Percentiles rank a stretch among this genome's conserved stretches.
Evolutionary conservation across 2,113 vertebrate genomes (phyloP).

Genomic region (Falco punctatus): DNA sequence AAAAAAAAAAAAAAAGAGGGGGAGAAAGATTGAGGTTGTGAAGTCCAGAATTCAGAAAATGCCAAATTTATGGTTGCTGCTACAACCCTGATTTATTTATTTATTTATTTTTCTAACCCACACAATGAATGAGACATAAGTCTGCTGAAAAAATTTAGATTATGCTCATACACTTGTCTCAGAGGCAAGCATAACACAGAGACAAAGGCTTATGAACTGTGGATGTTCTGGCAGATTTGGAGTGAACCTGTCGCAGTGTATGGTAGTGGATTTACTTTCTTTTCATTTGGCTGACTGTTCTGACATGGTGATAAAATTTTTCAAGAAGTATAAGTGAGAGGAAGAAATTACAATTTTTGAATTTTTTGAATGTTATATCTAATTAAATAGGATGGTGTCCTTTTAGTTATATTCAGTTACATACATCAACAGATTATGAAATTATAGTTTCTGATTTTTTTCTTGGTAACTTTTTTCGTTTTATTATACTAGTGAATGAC

Average conservation of each 20-base stretch:
- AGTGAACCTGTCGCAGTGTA: not conserved
- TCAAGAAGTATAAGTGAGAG: not conserved
- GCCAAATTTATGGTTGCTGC: not conserved
- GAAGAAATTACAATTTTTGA: not conserved
- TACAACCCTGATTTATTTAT: not conserved
- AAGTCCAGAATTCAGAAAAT: not conserved
- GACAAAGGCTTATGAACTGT: not conserved
- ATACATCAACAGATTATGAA: not conserved
- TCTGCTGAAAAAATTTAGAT: not conserved
- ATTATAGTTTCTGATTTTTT: not conserved
- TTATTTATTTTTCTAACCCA: not conserved
- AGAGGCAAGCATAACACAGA: not conserved
- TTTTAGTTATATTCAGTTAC: not conserved
- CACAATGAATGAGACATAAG: not conserved
- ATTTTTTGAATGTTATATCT: not conserved
- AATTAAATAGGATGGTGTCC: not conserved
- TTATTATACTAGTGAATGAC: not conserved
- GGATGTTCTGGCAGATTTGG: not conserved
- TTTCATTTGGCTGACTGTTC: not conserved
- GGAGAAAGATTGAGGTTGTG: not conserved
- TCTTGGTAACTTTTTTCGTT: not conserved
- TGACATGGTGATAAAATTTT: not conserved
- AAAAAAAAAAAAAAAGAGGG: accelerated
- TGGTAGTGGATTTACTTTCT: not conserved
- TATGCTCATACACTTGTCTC: not conserved